phyloP scores from a whole-genome alignment of 2,888 invertebrate genomes.

The Patella depressa region DNA sequence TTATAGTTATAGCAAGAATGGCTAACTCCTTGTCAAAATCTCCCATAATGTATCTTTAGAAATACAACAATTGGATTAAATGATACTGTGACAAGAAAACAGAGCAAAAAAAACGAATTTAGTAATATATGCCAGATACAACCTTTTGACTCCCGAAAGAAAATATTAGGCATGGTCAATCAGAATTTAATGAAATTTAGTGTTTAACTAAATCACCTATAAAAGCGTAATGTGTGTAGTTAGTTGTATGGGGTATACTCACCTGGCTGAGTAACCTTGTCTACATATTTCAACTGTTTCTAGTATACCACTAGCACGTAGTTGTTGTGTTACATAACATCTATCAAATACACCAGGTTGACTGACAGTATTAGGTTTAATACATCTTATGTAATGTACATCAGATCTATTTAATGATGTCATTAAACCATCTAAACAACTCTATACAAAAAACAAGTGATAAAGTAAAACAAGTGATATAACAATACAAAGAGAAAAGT shows the following conservation, averaged over 20 bases:
- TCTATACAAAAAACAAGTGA: constrained; percentile 35
- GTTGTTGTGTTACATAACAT: constrained; percentile 57
- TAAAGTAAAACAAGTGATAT: not conserved
- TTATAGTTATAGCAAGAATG: too few relatives aligned
- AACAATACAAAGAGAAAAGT: not conserved
- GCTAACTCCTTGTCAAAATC: too few relatives aligned
- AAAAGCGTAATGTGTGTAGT: too few relatives aligned
- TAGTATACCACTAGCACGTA: constrained; percentile 60
- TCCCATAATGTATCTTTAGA: too few relatives aligned
- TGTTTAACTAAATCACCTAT: too few relatives aligned
- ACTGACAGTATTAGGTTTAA: constrained; percentile 57
- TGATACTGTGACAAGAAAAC: too few relatives aligned
- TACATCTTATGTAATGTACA: constrained; percentile 64
- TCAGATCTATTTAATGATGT: constrained; percentile 48
- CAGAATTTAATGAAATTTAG: not conserved
- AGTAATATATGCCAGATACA: not conserved
- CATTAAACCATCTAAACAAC: constrained; percentile 60
- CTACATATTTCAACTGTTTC: constrained; percentile 62
- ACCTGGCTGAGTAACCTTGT: constrained; percentile 61
- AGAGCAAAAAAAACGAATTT: not conserved
- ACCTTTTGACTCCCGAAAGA: not conserved
- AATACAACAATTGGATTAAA: too few relatives aligned
- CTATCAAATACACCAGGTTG: constrained; percentile 46
- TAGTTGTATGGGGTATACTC: not conserved
- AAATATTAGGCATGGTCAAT: not conserved